Evolutionary conservation across 2,888 invertebrate genomes (phyloP), one percentile per base, ranked within the genome.

Genomic region (Branchellion lobata): DNA sequence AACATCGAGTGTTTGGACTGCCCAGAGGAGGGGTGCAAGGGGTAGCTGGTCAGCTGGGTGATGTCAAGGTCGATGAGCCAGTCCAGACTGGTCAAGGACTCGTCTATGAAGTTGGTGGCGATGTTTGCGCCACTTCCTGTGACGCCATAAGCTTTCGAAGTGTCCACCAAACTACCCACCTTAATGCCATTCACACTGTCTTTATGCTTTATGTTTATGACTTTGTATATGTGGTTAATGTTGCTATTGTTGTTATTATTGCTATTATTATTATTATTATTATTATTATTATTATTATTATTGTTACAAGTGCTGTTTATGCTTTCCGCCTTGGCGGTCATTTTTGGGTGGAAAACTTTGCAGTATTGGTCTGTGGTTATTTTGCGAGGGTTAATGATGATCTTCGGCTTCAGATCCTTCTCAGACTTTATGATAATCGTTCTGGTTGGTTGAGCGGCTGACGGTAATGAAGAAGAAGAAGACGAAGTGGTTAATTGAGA

Each of bases 51-150:
- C n/a, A 77, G 36, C 65, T 57, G 61, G 34, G 47, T 77, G 33
- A 79, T 74, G 27, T 79, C 79, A 1, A 79, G 75, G 3, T 75
- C 79, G 27, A 79, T 75, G 29, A 79, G 68, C 79, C 79, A 79
- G 33, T 74, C 40, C 21, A 79, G 75, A 14, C 75, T 79, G 5
- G 75, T 79, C 29, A 79, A 34, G 14, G 77, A 77, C n/a, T 77
- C 77, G 40, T 77, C 77, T 33, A 77, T 77, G 36, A 77, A 77
- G 36, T 69, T 31, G 24, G 51, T 80, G 34, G 77, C 61, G 21
- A 47, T 47, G 18, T 47, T 47, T 47, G n/a, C n/a, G n/a, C n/a
- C n/a, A n/a, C n/a, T n/a, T n/a, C n/a, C n/a, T n/a, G n/a, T n/a
- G n/a, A n/a, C n/a, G n/a, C n/a, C n/a, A n/a, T n/a, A n/a, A n/a